A percentile compares a stretch with the other conserved stretches of the same genome.
These are phyloP conservation scores for Melieria picta DNA, from an alignment of 2,888 invertebrate genomes.

Conservation along the genomic window DNA sequence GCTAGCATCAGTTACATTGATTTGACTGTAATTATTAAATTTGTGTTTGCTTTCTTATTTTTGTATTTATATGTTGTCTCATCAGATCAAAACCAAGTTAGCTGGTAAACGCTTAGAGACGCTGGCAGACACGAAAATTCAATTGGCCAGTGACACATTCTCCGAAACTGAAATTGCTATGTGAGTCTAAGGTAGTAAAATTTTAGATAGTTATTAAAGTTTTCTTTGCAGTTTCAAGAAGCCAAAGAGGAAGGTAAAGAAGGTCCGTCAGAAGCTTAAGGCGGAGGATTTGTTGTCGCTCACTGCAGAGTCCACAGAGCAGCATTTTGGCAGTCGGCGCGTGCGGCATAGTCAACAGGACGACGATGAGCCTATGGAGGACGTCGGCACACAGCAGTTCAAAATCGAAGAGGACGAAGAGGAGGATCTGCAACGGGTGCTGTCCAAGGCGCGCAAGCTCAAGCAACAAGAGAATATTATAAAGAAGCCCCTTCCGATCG, in stretches of 20 bases:
- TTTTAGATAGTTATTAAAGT: neutral
- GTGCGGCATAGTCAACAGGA: conserved; percentile 49
- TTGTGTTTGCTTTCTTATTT: conserved; percentile 1
- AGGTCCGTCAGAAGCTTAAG: conserved; percentile 75
- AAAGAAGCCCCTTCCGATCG: conserved; percentile 53
- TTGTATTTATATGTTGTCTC: conserved; percentile 3
- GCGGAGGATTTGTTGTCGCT: conserved; percentile 76
- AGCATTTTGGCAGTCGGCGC: conserved; percentile 60
- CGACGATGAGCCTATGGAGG: conserved; percentile 55
- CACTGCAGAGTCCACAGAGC: conserved; percentile 50
- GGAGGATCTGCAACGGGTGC: conserved; percentile 76
- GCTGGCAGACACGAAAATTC: conserved; percentile 74
- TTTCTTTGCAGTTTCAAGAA: conserved; percentile 76
- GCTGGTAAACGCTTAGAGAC: conserved; percentile 78
- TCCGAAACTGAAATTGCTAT: conserved; percentile 85
- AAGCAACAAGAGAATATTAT: conserved; percentile 69
- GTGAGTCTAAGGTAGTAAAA: conserved; percentile 61
- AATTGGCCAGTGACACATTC: conserved; percentile 87
- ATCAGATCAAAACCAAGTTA: conserved; percentile 70
- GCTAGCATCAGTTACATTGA: neutral
- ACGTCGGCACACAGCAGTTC: conserved; percentile 68
- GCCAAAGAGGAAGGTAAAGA: conserved; percentile 80
- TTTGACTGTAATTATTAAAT: neutral
- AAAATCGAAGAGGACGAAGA: conserved; percentile 70
- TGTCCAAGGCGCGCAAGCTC: conserved; percentile 77